Percentiles rank a stretch among this genome's conserved stretches.
phyloP scores from a whole-genome alignment of 2,113 vertebrate genomes.

The Tyto alba region DNA sequence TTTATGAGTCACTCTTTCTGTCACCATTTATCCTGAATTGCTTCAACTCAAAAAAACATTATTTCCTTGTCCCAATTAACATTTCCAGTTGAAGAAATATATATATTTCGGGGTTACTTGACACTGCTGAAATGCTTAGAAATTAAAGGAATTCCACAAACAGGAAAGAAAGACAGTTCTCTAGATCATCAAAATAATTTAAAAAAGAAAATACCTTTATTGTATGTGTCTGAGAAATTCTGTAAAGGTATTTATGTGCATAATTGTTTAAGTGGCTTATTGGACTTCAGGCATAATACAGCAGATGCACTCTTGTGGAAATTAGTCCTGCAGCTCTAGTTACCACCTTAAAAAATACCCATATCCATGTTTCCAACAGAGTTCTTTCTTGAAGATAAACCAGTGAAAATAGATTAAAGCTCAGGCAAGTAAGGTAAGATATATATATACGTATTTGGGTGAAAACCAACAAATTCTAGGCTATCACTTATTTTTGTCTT shows the following conservation, averaged over 20 bases:
- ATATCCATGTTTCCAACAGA: background rate
- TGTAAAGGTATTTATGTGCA: background rate
- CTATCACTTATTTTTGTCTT: background rate
- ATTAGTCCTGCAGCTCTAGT: background rate
- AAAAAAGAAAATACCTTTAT: background rate
- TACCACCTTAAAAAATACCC: background rate
- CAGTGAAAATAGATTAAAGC: background rate
- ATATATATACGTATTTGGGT: background rate
- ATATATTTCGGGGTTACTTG: background rate
- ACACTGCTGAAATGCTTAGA: background rate
- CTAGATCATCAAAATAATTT: background rate
- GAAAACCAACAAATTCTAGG: background rate
- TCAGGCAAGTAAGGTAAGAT: background rate
- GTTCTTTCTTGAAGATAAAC: background rate
- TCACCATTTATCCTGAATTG: background rate
- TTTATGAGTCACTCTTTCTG: background rate
- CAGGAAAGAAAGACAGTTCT: background rate
- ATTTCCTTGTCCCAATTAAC: background rate
- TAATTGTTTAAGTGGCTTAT: background rate
- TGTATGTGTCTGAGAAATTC: background rate
- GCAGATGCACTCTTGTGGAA: background rate
- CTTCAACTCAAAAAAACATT: background rate
- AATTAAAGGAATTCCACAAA: background rate
- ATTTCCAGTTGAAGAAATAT: background rate
- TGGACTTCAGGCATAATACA: background rate